Evolutionary conservation across 2,888 invertebrate species (phyloP).

Genomic region (Halictus quadricinctus): DNA sequence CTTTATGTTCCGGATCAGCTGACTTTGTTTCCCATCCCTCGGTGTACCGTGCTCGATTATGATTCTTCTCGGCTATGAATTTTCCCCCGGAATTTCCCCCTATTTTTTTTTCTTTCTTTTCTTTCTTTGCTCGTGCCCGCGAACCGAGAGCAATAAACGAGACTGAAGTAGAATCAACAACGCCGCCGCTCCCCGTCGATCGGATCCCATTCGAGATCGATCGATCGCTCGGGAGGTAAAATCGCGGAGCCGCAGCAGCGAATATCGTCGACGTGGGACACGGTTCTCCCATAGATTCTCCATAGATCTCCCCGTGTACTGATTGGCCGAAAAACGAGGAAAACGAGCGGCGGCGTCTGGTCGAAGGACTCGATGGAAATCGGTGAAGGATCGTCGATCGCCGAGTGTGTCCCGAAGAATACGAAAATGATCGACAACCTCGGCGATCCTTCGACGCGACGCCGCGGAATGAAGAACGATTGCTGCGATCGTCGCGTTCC

Average conservation of each 20-base stretch:
- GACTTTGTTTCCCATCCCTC: background rate
- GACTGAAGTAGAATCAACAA: background rate
- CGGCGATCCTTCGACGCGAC: background rate
- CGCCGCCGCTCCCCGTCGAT: background rate
- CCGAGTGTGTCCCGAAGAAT: background rate
- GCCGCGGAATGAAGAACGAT: background rate
- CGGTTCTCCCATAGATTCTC: background rate
- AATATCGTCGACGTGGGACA: background rate
- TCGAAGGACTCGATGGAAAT: background rate
- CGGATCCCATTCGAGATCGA: background rate
- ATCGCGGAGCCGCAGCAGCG: background rate
- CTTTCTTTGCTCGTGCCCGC: background rate
- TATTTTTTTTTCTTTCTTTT: background rate
- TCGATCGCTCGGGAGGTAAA: background rate
- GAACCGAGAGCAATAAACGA: background rate
- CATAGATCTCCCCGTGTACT: background rate
- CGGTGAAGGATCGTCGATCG: background rate
- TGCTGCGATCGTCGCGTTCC: background rate
- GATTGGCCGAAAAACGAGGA: background rate
- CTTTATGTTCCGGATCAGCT: background rate
- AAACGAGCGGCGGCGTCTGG: background rate
- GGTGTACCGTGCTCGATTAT: slow-evolving; percentile 1
- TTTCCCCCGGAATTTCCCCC: background rate
- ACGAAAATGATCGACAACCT: background rate
- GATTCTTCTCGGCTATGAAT: background rate